A percentile compares a stretch with the other conserved stretches of the same genome.
These are phyloP conservation scores for Ichneumoninae sp. DNA, from an alignment of 2,888 invertebrate species.

Conservation along the genomic window DNA sequence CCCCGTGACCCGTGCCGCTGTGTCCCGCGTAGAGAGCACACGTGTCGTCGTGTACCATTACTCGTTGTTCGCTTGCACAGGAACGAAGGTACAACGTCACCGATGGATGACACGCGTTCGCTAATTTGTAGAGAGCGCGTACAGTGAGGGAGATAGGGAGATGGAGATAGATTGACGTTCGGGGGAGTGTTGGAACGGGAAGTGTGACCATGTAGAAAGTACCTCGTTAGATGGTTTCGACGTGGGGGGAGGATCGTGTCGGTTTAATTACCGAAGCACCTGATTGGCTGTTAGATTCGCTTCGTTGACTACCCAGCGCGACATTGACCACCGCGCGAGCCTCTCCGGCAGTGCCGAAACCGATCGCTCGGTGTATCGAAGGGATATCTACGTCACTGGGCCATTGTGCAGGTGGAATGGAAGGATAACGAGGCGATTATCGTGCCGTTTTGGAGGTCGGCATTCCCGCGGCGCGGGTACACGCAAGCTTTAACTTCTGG, in stretches of 20 bases:
- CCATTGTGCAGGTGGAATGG: background rate
- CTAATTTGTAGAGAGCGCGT: conserved; percentile 65
- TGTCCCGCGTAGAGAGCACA: conserved; percentile 35
- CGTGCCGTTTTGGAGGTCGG: conserved; percentile 8
- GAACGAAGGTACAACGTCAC: conserved; percentile 49
- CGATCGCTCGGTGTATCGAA: conserved; percentile 15
- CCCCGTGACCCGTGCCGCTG: conserved; percentile 39
- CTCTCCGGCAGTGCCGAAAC: conserved; percentile 13
- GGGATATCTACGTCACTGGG: background rate
- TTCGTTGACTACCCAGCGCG: conserved; percentile 65
- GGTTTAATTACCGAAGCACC: conserved; percentile 74
- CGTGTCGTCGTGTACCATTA: conserved; percentile 39
- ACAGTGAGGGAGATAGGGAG: conserved; percentile 25
- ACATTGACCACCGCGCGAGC: conserved; percentile 45
- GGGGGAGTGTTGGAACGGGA: conserved; percentile 21
- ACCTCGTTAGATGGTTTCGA: conserved; percentile 73
- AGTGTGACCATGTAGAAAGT: conserved; percentile 70
- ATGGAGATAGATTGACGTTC: conserved; percentile 37
- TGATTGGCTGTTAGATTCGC: conserved; percentile 73
- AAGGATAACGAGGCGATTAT: background rate
- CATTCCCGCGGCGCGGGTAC: conserved; percentile 9
- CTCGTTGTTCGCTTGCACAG: conserved; percentile 43
- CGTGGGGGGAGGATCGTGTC: conserved; percentile 56
- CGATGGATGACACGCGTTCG: conserved; percentile 60
- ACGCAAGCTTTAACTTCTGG: conserved; percentile 40